A percentile compares a stretch with the other conserved stretches of the same genome.
Conservation (phyloP, 1,140 invertebrate genomes). For the Drosophila sproati region DNA sequence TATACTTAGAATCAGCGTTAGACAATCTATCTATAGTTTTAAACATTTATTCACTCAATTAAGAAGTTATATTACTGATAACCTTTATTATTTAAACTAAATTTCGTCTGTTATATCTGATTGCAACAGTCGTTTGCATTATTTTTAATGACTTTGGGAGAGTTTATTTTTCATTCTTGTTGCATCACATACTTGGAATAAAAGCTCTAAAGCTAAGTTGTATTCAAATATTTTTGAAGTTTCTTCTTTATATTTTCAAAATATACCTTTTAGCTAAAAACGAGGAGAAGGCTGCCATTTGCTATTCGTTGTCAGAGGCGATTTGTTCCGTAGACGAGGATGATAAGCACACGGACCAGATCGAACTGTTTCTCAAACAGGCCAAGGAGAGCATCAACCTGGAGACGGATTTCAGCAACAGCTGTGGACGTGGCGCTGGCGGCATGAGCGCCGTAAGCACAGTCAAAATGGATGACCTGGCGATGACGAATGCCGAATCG, state of each 20-base stretch:
- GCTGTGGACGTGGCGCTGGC: slow-evolving; percentile 47
- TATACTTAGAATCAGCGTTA: no score
- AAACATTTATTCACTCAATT: no score
- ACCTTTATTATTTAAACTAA: no score
- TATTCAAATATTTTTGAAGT: no score
- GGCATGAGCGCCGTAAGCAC: slow-evolving; percentile 78
- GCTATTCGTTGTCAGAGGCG: slow-evolving; percentile 88
- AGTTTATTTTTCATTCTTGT: no score
- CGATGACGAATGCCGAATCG: slow-evolving; percentile 62
- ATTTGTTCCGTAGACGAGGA: slow-evolving; percentile 92
- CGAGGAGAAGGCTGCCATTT: slow-evolving; percentile 77
- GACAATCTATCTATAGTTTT: no score
- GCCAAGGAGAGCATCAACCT: slow-evolving; percentile 85
- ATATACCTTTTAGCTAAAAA: slow-evolving; percentile 32
- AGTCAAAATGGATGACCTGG: slow-evolving; percentile 80
- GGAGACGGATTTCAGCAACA: slow-evolving; percentile 66
- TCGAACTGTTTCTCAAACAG: slow-evolving; percentile 87
- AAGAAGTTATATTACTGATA: no score
- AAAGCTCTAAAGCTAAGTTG: no score
- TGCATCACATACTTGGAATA: no score
- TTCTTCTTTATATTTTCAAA: slow-evolving; percentile 7
- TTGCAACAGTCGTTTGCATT: no score
- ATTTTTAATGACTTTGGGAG: no score
- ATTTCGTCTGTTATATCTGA: no score
- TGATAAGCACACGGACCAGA: slow-evolving; percentile 89